phyloP scores from a whole-genome alignment of 2,888 invertebrate genomes.

The Tenthredo mesomela region DNA sequence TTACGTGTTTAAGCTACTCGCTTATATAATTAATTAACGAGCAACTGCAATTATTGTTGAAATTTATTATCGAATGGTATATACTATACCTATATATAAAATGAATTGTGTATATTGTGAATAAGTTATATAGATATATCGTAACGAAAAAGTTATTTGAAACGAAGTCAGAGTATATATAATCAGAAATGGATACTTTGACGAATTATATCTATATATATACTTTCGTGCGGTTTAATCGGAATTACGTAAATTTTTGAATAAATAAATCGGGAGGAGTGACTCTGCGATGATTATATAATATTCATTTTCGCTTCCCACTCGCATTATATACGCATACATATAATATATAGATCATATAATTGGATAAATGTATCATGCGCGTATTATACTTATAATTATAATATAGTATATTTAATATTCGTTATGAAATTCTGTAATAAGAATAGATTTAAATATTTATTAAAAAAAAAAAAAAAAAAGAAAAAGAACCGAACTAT shows the following conservation, averaged over 20 bases:
- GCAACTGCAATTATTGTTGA: neutral
- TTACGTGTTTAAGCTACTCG: neutral
- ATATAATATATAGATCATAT: neutral
- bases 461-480: neutral
- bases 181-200: neutral
- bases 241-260: neutral
- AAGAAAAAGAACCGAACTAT: neutral
- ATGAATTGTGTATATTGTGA: conserved; percentile 27
- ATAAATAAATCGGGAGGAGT: neutral
- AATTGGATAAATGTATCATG: neutral
- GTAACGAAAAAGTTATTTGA: neutral
- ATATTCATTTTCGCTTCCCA: conserved; percentile 26
- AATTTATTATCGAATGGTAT: neutral
- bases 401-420: neutral
- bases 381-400: neutral
- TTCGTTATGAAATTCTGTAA: neutral
- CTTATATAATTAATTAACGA: neutral
- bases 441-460: conserved; percentile 3
- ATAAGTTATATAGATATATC: neutral
- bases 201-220: no score
- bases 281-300: neutral
- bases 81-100: neutral
- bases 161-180: neutral
- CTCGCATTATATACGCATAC: neutral
- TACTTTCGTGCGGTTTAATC: neutral